Conservation (phyloP, 2,888 invertebrate genomes). For the Ramazzottius varieornatus region DNA sequence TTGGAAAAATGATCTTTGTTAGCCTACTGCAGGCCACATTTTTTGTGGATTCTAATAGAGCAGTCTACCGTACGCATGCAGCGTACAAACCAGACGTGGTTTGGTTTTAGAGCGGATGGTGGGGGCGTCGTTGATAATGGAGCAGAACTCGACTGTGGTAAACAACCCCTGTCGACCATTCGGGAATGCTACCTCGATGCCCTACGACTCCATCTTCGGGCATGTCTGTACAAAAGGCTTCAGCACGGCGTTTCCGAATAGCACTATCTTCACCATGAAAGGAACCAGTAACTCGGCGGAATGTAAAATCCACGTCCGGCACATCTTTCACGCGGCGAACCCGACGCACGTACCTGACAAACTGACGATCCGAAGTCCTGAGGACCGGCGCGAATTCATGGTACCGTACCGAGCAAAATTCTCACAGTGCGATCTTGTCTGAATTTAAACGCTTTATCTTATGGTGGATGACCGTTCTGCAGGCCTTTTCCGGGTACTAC, state of each 20-base stretch:
- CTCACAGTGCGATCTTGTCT: too few species aligned
- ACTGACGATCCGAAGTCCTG: too few species aligned
- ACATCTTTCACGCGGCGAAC: neutral
- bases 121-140: neutral
- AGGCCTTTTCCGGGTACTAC: constrained; percentile 27
- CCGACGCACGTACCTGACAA: too few species aligned
- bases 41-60: too few species aligned
- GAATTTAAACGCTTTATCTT: too few species aligned
- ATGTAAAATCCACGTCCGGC: neutral
- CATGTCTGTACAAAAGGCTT: neutral
- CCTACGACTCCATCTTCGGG: neutral
- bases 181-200: neutral
- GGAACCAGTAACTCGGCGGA: neutral
- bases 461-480: too few species aligned
- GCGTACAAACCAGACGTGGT: too few species aligned
- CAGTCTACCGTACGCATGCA: too few species aligned
- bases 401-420: too few species aligned
- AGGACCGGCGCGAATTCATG: too few species aligned
- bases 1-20: too few species aligned
- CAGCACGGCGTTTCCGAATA: neutral
- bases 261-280: neutral
- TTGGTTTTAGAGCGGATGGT: neutral
- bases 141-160: neutral
- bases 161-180: neutral
- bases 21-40: too few species aligned